A percentile compares a stretch with the other conserved stretches of the same genome.
These are phyloP conservation scores for Hyposmocoma kahamanoa DNA, from an alignment of 1,140 invertebrate genomes.

Conservation along the genomic window DNA sequence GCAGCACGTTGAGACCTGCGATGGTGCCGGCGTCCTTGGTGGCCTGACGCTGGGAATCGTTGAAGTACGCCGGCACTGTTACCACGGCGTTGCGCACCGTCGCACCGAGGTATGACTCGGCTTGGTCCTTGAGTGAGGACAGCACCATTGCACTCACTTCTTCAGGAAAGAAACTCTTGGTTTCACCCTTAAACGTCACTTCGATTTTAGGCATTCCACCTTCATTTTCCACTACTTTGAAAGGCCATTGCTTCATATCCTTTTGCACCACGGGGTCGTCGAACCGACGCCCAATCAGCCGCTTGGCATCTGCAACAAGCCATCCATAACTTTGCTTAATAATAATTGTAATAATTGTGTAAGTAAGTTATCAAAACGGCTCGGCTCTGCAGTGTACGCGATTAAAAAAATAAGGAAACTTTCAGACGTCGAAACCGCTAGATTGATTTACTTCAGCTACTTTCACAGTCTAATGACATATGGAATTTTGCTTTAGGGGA, in stretches of 20 bases:
- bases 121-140: not conserved
- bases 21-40: not conserved
- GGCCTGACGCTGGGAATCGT: not conserved
- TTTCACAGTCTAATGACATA: no score
- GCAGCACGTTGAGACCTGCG: not conserved
- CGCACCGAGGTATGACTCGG: not conserved
- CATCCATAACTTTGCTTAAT: no score
- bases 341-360: no score
- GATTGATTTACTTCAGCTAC: no score
- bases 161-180: not conserved
- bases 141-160: not conserved
- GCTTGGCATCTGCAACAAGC: constrained; percentile 17
- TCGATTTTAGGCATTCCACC: not conserved
- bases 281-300: constrained; percentile 76
- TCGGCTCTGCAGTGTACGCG: no score
- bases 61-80: not conserved
- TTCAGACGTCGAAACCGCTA: no score
- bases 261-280: constrained; percentile 79
- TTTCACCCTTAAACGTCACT: not conserved
- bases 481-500: no score
- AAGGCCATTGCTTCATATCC: constrained; percentile 79
- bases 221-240: constrained; percentile 34
- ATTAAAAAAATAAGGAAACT: no score
- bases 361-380: no score
- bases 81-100: not conserved